phyloP scores from a whole-genome alignment of 2,888 invertebrate genomes.

The Adelognathus sp. region DNA sequence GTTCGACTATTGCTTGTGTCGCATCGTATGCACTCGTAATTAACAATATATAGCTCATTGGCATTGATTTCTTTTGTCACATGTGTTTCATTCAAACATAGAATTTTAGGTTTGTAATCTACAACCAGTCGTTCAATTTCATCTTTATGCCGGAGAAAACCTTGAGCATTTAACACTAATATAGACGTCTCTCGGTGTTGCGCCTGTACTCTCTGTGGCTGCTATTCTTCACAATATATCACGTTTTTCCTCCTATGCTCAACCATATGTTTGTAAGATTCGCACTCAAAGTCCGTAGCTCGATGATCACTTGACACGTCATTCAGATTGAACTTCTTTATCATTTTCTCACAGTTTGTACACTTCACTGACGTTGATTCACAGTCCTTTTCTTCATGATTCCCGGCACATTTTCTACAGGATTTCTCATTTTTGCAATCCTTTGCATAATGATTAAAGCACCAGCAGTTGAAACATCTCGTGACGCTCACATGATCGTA shows the following conservation, averaged over 20 bases:
- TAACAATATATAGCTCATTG: constrained; percentile 5
- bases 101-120: not conserved
- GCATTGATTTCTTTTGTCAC: not conserved
- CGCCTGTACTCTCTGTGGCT: not conserved
- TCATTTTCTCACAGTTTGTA: constrained; percentile 4
- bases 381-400: constrained; percentile 19
- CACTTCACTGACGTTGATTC: constrained; percentile 1
- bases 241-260: constrained; percentile 9
- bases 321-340: constrained; percentile 9
- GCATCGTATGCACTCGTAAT: not conserved
- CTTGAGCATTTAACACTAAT: not conserved
- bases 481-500: constrained; percentile 19
- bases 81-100: not conserved
- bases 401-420: constrained; percentile 26
- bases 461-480: constrained; percentile 24
- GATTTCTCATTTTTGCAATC: constrained; percentile 15
- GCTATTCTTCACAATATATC: constrained; percentile 11
- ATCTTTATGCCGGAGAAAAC: not conserved
- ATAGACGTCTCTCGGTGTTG: not conserved
- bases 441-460: constrained; percentile 9
- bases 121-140: not conserved
- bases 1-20: constrained; percentile 21
- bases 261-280: not conserved
- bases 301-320: not conserved
- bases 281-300: constrained; percentile 10